Base-by-base conservation (phyloP, 2,113 vertebrate genomes). In the Polyodon spathula region DNA sequence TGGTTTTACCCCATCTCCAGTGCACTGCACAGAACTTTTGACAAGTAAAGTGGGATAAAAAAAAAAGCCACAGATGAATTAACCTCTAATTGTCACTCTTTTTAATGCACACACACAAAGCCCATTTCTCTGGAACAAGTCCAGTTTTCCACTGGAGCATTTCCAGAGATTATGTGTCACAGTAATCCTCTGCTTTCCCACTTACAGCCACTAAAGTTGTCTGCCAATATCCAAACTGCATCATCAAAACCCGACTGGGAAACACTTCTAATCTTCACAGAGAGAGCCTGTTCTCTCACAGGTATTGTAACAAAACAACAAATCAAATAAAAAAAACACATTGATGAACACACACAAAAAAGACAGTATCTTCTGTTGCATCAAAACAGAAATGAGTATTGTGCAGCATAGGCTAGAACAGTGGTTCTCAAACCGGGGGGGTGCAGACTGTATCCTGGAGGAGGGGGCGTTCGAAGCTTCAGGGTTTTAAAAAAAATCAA, bases 21-120 rank as follows among this genome's bases (percentile, higher is more conserved):
- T 6, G 53, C 15, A 16, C 53, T 38, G 37, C 17, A 55, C 53
- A 55, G 27, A 55, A 55, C 53, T 16, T 37, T 37, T 17, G 53
- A 7, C 27, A 6, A 55, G 17, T 17, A 71, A 77, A 79, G 76
- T 60, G 61, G 63, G 46, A 46, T 67, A 72, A 73, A 56, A 74
- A 72, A 73, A 56, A 74, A 79, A 66, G 55, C 17, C 60, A 68
- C 58, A 65, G 71, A 71, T 59, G 69, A 79, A 79, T 73, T 73
- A 68, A 16, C 56, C 70, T 74, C 1, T 37, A 72, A 79, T 68
- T 59, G 50, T 71, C 63, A 70, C 72, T 71, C 66, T 58, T 69
- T 73, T 63, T 50, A 17, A 8, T 75, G 63, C 72, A 73, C 74
- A 70, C 66, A 71, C 63, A 76, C 65, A 71, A 53, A 72, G 53